These are phyloP conservation scores for Dolichallabes microphthalmus DNA, from an alignment of 2,113 vertebrate genomes.

Conservation along the genomic window DNA sequence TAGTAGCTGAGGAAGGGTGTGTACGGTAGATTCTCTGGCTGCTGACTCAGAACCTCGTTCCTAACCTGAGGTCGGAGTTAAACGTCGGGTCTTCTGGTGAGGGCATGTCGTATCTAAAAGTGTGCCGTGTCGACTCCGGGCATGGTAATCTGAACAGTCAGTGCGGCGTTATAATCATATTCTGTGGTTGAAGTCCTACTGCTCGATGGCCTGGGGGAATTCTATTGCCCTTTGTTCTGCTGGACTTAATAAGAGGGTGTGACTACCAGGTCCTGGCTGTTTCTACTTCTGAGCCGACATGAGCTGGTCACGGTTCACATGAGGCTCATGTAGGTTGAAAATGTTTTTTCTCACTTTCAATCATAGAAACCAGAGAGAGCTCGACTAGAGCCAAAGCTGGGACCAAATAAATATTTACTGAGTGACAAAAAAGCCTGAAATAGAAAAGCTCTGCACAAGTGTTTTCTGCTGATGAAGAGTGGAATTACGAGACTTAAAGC, in stretches of 20 bases:
- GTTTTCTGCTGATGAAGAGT: conserved; percentile 39
- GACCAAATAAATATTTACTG: conserved; percentile 37
- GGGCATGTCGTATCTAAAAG: background rate
- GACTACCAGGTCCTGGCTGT: conserved; percentile 3
- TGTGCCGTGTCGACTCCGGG: background rate
- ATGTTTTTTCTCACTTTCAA: conserved; percentile 35
- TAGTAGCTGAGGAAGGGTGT: conserved; percentile 32
- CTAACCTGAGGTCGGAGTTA: conserved; percentile 10
- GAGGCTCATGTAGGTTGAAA: conserved; percentile 10
- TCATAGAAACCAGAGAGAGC: conserved; percentile 14
- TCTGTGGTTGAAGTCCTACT: background rate
- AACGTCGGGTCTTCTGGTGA: background rate
- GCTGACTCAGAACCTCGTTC: conserved; percentile 1
- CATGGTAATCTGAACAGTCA: conserved; percentile 19
- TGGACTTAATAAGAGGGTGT: conserved; percentile 43
- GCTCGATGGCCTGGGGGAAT: background rate
- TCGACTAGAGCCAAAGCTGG: background rate
- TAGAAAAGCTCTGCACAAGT: conserved; percentile 38
- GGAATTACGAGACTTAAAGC: conserved; percentile 58
- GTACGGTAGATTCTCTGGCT: conserved; percentile 20
- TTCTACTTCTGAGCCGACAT: conserved; percentile 21
- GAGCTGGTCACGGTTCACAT: conserved; percentile 32
- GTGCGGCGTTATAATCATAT: background rate
- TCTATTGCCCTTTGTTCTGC: background rate
- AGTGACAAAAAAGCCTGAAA: conserved; percentile 42